These are phyloP conservation scores for Stegodyphus mimosarum DNA, from an alignment of 1,140 invertebrate genomes.

Conservation along the genomic window DNA sequence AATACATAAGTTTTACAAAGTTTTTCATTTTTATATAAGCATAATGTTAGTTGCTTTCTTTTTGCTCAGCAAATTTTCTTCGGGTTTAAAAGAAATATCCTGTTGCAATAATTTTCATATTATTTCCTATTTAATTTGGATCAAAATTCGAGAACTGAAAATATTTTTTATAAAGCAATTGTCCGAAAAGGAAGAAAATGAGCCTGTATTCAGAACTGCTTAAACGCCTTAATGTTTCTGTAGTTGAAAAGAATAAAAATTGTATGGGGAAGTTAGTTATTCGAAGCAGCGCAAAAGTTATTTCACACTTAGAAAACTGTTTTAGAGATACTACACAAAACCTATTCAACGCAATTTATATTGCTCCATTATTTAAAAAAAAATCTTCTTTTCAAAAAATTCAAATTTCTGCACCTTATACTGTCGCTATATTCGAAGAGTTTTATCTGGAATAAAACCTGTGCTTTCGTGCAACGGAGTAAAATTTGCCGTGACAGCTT, in stretches of 20 bases:
- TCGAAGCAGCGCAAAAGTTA: conserved; percentile 13
- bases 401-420: background rate
- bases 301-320: background rate
- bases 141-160: background rate
- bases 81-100: background rate
- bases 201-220: background rate
- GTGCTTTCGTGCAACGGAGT: background rate
- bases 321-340: background rate
- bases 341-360: too few relatives aligned
- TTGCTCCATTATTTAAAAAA: background rate
- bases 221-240: background rate
- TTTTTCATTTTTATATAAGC: background rate
- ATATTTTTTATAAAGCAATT: background rate
- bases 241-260: background rate
- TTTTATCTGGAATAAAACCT: background rate
- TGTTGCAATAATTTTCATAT: background rate
- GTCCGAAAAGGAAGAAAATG: background rate
- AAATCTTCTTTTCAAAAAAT: background rate
- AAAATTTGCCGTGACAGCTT: background rate
- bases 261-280: conserved; percentile 9
- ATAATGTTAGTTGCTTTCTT: background rate
- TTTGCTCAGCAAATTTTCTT: background rate
- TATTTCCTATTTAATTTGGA: background rate
- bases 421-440: background rate
- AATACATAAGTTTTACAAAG: background rate